These are phyloP conservation scores for Ferdinandea cuprea DNA, from an alignment of 2,888 invertebrate genomes.

Conservation along the genomic window DNA sequence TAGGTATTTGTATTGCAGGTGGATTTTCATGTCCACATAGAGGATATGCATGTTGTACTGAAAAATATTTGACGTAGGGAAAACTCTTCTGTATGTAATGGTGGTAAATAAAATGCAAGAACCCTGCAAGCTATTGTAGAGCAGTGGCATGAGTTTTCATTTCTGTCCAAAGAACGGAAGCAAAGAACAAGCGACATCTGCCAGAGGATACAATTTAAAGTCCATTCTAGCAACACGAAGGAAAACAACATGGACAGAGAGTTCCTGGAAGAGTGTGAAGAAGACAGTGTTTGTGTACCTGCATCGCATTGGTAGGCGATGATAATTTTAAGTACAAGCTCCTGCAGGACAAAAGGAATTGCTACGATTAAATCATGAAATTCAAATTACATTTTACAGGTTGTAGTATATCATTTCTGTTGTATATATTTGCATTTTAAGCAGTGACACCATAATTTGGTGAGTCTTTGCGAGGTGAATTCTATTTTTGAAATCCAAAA, in stretches of 20 bases:
- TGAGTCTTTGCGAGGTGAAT: no score
- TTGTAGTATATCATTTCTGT: no score
- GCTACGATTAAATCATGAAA: conserved; percentile 20
- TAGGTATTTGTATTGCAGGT: background rate
- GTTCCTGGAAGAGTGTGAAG: background rate
- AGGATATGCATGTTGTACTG: no score
- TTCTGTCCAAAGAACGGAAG: background rate
- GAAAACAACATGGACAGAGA: conserved; percentile 2
- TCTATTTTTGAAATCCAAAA: no score
- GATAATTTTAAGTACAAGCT: background rate
- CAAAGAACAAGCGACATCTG: conserved; percentile 2
- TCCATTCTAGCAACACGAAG: conserved; percentile 5
- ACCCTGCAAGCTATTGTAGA: no score
- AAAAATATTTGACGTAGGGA: no score
- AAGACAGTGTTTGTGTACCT: background rate
- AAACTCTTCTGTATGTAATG: background rate
- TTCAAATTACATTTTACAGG: conserved; percentile 19
- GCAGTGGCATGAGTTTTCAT: conserved; percentile 7
- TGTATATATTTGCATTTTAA: no score
- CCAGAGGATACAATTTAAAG: conserved; percentile 27
- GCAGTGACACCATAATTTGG: no score
- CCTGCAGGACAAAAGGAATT: background rate
- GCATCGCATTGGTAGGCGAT: background rate
- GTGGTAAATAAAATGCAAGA: background rate
- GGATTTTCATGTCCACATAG: conserved; percentile 42